phyloP scores from a whole-genome alignment of 2,113 vertebrate species.

The Emydura subglobosa region DNA sequence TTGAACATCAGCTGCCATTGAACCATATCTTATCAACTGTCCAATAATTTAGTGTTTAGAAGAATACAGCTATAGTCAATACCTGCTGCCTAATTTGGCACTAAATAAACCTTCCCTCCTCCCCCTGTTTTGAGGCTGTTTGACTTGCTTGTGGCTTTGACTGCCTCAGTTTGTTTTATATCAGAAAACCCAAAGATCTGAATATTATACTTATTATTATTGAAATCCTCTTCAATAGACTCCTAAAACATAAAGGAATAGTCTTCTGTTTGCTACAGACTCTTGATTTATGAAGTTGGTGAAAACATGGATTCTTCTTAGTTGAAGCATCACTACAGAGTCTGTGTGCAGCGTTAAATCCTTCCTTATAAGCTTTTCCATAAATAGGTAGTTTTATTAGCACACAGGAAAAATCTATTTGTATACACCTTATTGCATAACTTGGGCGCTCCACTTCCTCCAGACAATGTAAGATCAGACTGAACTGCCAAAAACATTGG shows the following conservation, averaged over 20 bases:
- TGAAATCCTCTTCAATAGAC: slow-evolving; percentile 35
- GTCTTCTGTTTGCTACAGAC: slow-evolving; percentile 8
- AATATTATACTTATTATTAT: slow-evolving; percentile 2
- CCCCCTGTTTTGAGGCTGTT: slow-evolving; percentile 35
- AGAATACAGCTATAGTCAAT: slow-evolving; percentile 24
- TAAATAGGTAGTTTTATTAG: slow-evolving; percentile 60
- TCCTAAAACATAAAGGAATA: slow-evolving; percentile 39
- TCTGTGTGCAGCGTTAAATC: slow-evolving; percentile 71
- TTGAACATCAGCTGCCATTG: slow-evolving; percentile 30
- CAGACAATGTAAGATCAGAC: slow-evolving; percentile 24
- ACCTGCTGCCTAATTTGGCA: slow-evolving; percentile 21
- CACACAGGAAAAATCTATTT: slow-evolving; percentile 65
- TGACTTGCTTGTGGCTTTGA: slow-evolving; percentile 19
- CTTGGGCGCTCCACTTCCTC: slow-evolving; percentile 47
- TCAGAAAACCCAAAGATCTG: not conserved
- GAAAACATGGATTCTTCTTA: slow-evolving; percentile 76
- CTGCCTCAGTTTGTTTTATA: not conserved
- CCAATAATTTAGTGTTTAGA: not conserved
- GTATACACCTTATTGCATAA: slow-evolving; percentile 53
- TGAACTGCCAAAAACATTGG: slow-evolving; percentile 24
- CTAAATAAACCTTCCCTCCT: not conserved
- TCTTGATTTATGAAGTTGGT: slow-evolving; percentile 64
- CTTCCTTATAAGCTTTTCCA: slow-evolving; percentile 71
- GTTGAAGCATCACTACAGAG: slow-evolving; percentile 64
- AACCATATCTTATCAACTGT: slow-evolving; percentile 36